A percentile compares a stretch with the other conserved stretches of the same genome.
Conservation (phyloP, 1,140 invertebrate genomes). For the Bradysia coprophila region DNA sequence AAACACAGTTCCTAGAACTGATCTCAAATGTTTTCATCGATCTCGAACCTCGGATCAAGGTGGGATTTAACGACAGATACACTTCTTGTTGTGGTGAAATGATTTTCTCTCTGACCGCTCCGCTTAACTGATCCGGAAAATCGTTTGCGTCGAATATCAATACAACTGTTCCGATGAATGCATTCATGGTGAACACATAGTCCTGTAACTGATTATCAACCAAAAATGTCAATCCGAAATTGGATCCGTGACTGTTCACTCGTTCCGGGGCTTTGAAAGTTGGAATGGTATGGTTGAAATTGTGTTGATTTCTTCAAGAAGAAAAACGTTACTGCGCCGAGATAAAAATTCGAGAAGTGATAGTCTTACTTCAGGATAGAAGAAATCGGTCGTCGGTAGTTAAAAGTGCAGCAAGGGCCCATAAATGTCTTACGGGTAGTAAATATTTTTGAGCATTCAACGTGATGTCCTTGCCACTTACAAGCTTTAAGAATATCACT, state of each 20-base stretch:
- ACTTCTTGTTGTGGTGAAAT: neutral
- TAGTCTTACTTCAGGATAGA: neutral
- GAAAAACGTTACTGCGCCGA: neutral
- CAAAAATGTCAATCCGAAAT: neutral
- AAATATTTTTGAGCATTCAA: neutral
- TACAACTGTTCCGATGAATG: neutral
- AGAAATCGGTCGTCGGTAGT: neutral
- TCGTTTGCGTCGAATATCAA: neutral
- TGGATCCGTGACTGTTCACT: neutral
- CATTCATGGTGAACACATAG: neutral
- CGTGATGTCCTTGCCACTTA: neutral
- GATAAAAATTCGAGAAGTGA: neutral
- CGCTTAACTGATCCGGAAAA: neutral
- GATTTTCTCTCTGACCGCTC: neutral
- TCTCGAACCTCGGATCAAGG: neutral
- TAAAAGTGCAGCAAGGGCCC: neutral
- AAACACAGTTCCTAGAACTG: neutral
- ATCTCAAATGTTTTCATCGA: neutral
- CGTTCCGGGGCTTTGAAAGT: neutral
- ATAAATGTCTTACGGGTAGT: neutral
- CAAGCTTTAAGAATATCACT: neutral
- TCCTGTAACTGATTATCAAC: neutral
- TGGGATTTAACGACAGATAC: neutral
- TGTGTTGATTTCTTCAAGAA: neutral
- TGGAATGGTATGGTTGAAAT: neutral